A percentile compares a stretch with the other conserved stretches of the same genome.
These are phyloP conservation scores for Melanostoma mellinum DNA, from an alignment of 2,888 invertebrate genomes.

Conservation along the genomic window DNA sequence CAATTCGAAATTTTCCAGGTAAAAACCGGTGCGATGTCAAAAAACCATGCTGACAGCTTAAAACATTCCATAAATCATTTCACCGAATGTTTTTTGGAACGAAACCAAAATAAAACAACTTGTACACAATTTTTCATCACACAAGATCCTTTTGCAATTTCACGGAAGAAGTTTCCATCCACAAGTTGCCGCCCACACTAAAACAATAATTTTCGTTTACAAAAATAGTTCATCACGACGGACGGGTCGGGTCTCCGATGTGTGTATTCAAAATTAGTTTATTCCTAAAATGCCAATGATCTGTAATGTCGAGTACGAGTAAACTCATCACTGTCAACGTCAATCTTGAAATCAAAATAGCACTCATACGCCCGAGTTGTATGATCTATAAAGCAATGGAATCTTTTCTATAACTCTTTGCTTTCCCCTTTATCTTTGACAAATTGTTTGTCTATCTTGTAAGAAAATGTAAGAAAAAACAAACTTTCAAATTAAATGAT, in stretches of 20 bases:
- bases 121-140: background rate
- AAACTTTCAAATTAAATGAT: background rate
- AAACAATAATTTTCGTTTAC: conserved; percentile 11
- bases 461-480: conserved; percentile 3
- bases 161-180: conserved; percentile 35
- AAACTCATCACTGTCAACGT: conserved; percentile 4
- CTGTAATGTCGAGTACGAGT: conserved; percentile 4
- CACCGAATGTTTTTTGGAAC: too few relatives aligned
- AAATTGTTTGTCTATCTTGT: conserved; percentile 11
- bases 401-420: conserved; percentile 20
- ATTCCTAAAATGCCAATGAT: conserved; percentile 41
- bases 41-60: too few relatives aligned
- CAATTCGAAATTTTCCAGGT: too few relatives aligned
- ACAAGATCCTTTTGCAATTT: conserved; percentile 19
- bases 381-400: conserved; percentile 27
- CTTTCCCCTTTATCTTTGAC: background rate
- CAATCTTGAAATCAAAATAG: conserved; percentile 30
- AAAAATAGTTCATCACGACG: conserved; percentile 21
- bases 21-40: too few relatives aligned
- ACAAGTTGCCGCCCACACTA: conserved; percentile 22
- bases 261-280: conserved; percentile 30
- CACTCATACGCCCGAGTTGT: conserved; percentile 61
- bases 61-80: too few relatives aligned
- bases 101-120: background rate
- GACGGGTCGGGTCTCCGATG: background rate